These are phyloP conservation scores for Balaeniceps rex DNA, from an alignment of 2,113 vertebrate species.

Conservation along the genomic window DNA sequence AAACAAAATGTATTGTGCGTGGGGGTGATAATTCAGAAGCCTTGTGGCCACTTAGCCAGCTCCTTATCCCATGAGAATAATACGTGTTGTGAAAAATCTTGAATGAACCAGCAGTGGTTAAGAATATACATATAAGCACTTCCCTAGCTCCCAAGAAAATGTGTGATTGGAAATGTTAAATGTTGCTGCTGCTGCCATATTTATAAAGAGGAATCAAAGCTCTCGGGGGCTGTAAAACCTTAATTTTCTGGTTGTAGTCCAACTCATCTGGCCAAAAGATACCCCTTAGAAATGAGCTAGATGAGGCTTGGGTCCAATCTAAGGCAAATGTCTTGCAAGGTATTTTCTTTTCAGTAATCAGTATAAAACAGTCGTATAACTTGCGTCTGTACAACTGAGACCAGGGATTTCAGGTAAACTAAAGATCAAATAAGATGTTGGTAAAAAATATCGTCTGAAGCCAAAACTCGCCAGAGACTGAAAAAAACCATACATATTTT, in stretches of 20 bases:
- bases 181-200: conserved; percentile 15
- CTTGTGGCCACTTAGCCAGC: conserved; percentile 7
- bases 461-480: not conserved
- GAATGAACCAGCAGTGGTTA: not conserved
- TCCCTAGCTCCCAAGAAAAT: conserved; percentile 6
- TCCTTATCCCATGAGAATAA: conserved; percentile 14
- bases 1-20: conserved; percentile 33
- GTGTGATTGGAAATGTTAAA: conserved; percentile 17
- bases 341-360: not conserved
- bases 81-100: not conserved
- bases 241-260: not conserved
- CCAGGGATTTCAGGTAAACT: not conserved
- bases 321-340: not conserved
- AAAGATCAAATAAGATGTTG: not conserved
- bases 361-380: not conserved
- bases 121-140: not conserved
- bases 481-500: not conserved
- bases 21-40: conserved; percentile 10
- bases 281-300: not conserved
- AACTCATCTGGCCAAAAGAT: not conserved
- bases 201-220: conserved; percentile 18
- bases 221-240: not conserved
- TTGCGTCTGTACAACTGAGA: not conserved
- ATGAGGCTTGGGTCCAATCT: not conserved
- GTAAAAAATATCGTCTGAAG: not conserved